phyloP scores from a whole-genome alignment of 2,888 invertebrate genomes.

The Allophyes oxyacanthae region DNA sequence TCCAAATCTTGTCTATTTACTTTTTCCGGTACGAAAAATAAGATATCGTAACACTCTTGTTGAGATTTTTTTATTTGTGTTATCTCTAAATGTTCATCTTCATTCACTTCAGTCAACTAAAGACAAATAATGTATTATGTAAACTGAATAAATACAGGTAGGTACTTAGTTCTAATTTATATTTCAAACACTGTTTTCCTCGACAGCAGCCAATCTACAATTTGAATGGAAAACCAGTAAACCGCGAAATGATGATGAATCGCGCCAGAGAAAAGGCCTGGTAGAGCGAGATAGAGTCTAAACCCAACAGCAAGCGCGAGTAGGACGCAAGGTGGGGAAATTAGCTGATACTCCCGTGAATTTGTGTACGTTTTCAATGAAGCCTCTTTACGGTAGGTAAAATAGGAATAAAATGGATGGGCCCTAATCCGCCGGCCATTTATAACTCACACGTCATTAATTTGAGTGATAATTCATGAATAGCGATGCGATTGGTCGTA shows the following conservation, averaged over 20 bases:
- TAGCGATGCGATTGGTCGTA: conserved; percentile 82
- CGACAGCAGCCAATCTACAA: conserved; percentile 66
- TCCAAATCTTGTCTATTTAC: conserved; percentile 76
- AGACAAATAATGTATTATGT: conserved; percentile 3
- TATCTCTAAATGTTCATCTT: conserved; percentile 19
- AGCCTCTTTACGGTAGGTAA: conserved; percentile 88
- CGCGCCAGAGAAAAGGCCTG: conserved; percentile 81
- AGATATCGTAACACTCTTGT: conserved; percentile 47
- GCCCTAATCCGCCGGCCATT: conserved; percentile 87
- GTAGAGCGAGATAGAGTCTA: conserved; percentile 70
- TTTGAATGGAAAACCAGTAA: conserved; percentile 87
- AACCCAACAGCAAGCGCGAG: conserved; percentile 61
- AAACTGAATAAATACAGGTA: conserved; percentile 39
- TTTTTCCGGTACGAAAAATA: conserved; percentile 56
- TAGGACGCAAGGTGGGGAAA: conserved; percentile 77
- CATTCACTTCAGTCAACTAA: not conserved
- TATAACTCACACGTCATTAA: conserved; percentile 89
- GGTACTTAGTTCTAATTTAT: conserved; percentile 53
- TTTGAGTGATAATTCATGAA: conserved; percentile 87
- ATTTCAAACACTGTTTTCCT: conserved; percentile 59
- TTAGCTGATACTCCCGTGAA: conserved; percentile 87
- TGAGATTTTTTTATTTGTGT: conserved; percentile 40
- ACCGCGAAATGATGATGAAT: conserved; percentile 90
- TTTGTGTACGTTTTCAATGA: conserved; percentile 89
- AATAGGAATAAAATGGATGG: conserved; percentile 88